Evolutionary conservation across 2,797 vertebrate species (phyloP).

Genomic region (Aratinga solstitialis): DNA sequence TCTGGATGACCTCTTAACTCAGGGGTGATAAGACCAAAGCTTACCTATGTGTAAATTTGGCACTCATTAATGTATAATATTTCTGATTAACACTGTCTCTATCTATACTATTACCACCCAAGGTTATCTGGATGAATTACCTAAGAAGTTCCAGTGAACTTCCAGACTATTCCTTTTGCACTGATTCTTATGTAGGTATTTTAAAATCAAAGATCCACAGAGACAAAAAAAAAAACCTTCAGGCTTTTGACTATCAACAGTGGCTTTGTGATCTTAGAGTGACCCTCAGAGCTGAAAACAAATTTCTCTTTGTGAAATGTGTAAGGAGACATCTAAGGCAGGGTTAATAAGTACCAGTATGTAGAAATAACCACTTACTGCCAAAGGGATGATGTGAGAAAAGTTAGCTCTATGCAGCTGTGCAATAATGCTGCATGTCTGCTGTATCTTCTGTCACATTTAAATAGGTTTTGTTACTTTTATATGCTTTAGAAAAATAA

Average conservation of each 20-base stretch:
- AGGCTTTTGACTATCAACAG: background rate
- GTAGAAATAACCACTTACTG: background rate
- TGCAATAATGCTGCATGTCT: background rate
- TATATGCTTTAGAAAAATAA: background rate
- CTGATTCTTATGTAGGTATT: background rate
- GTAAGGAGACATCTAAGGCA: background rate
- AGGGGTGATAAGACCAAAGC: background rate
- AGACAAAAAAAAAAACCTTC: background rate
- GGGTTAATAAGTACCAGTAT: background rate
- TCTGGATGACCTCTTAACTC: background rate
- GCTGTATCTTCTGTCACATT: background rate
- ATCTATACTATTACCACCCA: background rate
- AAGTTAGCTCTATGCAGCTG: background rate
- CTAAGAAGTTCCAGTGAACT: background rate
- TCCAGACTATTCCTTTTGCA: background rate
- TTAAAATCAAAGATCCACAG: background rate
- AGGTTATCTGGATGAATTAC: background rate
- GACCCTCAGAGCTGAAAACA: conserved; percentile 31
- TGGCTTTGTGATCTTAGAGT: background rate
- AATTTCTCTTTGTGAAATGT: background rate
- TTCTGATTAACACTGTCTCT: background rate
- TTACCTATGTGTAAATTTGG: background rate
- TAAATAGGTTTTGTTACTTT: background rate
- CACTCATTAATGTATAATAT: background rate
- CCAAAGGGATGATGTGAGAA: background rate